Percentiles rank a stretch among this genome's conserved stretches.
Evolutionary conservation across 2,113 vertebrate species (phyloP).

Genomic region (Atherinomorus stipes): DNA sequence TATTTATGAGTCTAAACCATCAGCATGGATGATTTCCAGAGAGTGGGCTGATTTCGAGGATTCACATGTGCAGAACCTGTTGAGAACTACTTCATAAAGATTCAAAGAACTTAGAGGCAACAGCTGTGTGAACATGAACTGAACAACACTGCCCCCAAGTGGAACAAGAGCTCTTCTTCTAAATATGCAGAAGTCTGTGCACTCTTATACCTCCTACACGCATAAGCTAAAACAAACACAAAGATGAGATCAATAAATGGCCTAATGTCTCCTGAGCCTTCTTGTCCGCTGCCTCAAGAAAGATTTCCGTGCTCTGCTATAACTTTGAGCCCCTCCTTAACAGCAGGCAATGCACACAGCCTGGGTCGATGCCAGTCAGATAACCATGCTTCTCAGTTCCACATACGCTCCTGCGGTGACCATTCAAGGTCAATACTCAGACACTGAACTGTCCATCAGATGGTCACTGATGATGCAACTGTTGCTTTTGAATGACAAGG

Average conservation of each 20-base stretch:
- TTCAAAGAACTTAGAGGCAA: not conserved
- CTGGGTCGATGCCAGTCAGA: conserved; percentile 19
- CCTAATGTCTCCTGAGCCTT: not conserved
- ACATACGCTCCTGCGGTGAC: conserved; percentile 7
- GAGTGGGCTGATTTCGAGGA: not conserved
- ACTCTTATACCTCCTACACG: not conserved
- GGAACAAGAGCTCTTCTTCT: not conserved
- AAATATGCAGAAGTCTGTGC: not conserved
- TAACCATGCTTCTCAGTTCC: conserved; percentile 7
- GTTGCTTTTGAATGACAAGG: not conserved
- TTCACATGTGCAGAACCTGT: not conserved
- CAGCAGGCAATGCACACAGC: conserved; percentile 7
- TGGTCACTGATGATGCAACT: not conserved
- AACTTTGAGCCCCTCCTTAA: conserved; percentile 1
- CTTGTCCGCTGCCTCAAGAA: not conserved
- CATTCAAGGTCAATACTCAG: conserved; percentile 26
- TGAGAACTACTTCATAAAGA: not conserved
- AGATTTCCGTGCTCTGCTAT: not conserved
- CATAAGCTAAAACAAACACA: not conserved
- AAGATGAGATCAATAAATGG: not conserved
- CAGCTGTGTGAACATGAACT: conserved; percentile 11
- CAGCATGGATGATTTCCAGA: not conserved
- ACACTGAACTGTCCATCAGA: not conserved
- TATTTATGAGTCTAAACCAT: too few species aligned
- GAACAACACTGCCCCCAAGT: conserved; percentile 65